phyloP scores from a whole-genome alignment of 1,140 invertebrate species.

The Papilio helenus region DNA sequence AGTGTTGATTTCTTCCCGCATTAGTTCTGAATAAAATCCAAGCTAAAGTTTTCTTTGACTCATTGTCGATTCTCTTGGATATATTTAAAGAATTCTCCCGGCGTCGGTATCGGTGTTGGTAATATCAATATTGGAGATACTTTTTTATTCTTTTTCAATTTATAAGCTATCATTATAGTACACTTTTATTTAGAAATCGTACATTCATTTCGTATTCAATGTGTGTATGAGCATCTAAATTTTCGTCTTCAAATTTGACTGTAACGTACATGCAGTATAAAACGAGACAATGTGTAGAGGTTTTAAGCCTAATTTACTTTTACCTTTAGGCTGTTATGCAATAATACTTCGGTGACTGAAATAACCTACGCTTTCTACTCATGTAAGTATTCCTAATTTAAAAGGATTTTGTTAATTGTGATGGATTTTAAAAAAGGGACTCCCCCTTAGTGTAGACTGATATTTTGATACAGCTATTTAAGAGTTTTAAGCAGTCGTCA shows the following conservation, averaged over 20 bases:
- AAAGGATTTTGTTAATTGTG: too few species aligned
- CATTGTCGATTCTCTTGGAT: constrained; percentile 38
- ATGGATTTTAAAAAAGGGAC: too few species aligned
- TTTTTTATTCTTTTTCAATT: constrained; percentile 34
- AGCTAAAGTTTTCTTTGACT: constrained; percentile 26
- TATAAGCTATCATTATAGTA: background rate
- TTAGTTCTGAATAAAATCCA: constrained; percentile 36
- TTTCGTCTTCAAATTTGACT: background rate
- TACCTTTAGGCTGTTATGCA: too few species aligned
- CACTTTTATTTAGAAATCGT: background rate
- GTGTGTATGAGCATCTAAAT: background rate
- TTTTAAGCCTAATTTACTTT: background rate
- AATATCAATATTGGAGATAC: constrained; percentile 4
- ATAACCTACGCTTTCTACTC: too few species aligned
- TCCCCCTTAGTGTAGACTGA: too few species aligned
- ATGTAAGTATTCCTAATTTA: too few species aligned
- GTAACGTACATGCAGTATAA: background rate
- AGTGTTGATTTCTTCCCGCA: constrained; percentile 31
- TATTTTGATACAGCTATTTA: too few species aligned
- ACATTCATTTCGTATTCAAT: background rate
- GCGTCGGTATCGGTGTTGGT: background rate
- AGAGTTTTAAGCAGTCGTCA: background rate
- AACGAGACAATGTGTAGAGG: background rate
- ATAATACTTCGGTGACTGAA: too few species aligned
- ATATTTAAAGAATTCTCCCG: constrained; percentile 26